Evolutionary conservation across 2,113 vertebrate genomes (phyloP), one percentile per base, ranked within the genome.

Genomic region (Bambusicola thoracicus): DNA sequence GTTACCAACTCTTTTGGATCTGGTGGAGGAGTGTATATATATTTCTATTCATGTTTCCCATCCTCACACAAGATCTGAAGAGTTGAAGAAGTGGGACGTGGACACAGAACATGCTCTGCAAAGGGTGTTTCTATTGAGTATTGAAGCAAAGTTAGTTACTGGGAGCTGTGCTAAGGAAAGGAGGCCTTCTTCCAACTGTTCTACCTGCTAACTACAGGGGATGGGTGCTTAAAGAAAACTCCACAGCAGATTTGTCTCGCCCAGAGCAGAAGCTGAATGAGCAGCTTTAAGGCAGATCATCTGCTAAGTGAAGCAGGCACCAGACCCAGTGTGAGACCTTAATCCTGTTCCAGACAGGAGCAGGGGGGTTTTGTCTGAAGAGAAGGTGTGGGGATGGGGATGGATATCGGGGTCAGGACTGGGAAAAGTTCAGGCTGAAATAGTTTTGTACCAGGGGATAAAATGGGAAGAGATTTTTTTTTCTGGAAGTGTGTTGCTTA

Each of bases 321-420:
- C 53, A 69, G 83, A 66, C 61, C 91, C 89, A 27, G 85, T n/a
- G 44, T 61, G 91, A 81, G 83, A 92, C 56, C 88, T 92, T 16
- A 25, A 90, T 93, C 81, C 76, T 34, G n/a, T 73, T 89, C 72
- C 70, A 69, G 88, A 75, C 15, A 38, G 88, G 41, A 53, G 38
- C 40, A 46, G 13, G 59, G 73, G 87, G 30, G n/a, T 87, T 92
- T 69, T 85, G n/a, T 94, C 79, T 91, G 90, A 75, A 91, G 95
- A 74, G 41, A 49, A 80, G 29, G 48, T 1, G 0, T 80, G 65
- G 61, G 79, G 77, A 85, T 82, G 58, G 53, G 82, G 55, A 74
- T 72, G 55, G 68, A 65, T 77, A 56, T 0, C 43, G 49, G 46
- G 80, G 48, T 3, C 80, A 84, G 40, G 18, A 68, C 30, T 44